These are phyloP conservation scores for Chrysopa pallens DNA, from an alignment of 1,140 invertebrate genomes.

Conservation along the genomic window DNA sequence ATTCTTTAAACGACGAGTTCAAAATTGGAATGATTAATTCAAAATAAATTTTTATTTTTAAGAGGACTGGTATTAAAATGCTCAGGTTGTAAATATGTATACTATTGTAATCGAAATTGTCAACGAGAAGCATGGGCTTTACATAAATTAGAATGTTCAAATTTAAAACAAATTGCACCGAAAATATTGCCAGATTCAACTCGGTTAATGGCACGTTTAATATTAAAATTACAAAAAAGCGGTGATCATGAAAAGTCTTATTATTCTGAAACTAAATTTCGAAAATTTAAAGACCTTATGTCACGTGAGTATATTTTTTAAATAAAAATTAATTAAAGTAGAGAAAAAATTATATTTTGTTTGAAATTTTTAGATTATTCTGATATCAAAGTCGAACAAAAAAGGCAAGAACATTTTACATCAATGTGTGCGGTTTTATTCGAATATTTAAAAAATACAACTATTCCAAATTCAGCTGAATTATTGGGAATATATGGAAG, in stretches of 20 bases:
- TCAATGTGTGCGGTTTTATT: conserved; percentile 43
- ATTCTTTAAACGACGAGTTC: no score
- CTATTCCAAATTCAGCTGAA: conserved; percentile 57
- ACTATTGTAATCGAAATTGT: conserved; percentile 56
- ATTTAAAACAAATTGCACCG: conserved; percentile 44
- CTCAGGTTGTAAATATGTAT: conserved; percentile 58
- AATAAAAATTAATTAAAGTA: conserved; percentile 3
- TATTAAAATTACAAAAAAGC: conserved; percentile 45
- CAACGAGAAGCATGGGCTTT: conserved; percentile 55
- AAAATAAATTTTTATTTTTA: conserved; percentile 8
- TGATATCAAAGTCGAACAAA: conserved; percentile 50
- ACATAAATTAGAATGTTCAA: conserved; percentile 59
- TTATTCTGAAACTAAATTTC: conserved; percentile 43
- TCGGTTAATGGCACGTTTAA: conserved; percentile 49
- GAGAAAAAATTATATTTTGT: conserved; percentile 5
- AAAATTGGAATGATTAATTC: no score
- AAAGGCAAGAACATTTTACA: conserved; percentile 56
- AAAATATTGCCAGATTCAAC: conserved; percentile 52
- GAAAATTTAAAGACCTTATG: conserved; percentile 69
- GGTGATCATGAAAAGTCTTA: conserved; percentile 42
- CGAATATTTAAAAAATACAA: conserved; percentile 42
- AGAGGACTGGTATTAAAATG: conserved; percentile 53
- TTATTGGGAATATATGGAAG: conserved; percentile 64
- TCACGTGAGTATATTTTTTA: conserved; percentile 47
- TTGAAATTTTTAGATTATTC: conserved; percentile 45